Evolutionary conservation across 2,888 invertebrate species (phyloP).

Genomic region (Rotaria macrura): DNA sequence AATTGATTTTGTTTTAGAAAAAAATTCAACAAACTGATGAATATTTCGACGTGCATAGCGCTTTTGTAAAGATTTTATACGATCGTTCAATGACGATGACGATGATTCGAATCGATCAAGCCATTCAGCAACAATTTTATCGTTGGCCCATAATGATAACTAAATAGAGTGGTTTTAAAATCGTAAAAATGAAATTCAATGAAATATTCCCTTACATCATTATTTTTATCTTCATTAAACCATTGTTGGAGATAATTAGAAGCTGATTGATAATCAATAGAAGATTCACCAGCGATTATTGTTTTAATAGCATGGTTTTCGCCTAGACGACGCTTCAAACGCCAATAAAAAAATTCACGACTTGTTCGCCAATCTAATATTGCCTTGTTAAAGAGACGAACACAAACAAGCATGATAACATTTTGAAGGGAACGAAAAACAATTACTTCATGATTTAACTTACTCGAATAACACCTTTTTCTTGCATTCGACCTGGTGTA

Average conservation of each 20-base stretch:
- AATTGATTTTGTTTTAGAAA: not conserved
- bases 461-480: constrained; percentile 69
- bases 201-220: not conserved
- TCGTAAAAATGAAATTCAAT: not conserved
- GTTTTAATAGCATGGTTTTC: constrained; percentile 55
- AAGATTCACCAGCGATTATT: not conserved
- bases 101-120: not conserved
- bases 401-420: no score
- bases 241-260: not conserved
- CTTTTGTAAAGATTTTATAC: not conserved
- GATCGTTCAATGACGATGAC: not conserved
- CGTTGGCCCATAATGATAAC: not conserved
- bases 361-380: constrained; percentile 78
- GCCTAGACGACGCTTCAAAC: constrained; percentile 66
- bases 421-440: no score
- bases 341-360: constrained; percentile 73
- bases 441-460: not conserved
- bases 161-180: not conserved
- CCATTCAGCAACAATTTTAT: constrained; percentile 7
- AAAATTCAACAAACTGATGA: not conserved
- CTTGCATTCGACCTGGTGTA: constrained; percentile 89
- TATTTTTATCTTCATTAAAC: not conserved
- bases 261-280: not conserved
- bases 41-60: not conserved
- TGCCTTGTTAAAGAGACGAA: constrained; percentile 54